Evolutionary conservation across 2,113 vertebrate species (phyloP).

Genomic region (Genyomyrus donnyi): DNA sequence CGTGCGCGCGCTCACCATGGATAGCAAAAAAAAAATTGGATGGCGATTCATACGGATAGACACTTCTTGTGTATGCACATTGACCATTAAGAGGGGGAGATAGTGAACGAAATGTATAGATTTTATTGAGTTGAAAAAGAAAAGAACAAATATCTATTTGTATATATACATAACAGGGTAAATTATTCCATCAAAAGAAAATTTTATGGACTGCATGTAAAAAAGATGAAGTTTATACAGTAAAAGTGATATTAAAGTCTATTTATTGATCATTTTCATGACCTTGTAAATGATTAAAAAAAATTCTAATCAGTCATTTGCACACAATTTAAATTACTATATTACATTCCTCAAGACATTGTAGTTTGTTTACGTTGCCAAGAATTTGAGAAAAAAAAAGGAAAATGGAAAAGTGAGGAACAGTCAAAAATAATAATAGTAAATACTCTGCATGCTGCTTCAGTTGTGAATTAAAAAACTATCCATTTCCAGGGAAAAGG

Average conservation of each 20-base stretch:
- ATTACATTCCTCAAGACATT: conserved; percentile 94
- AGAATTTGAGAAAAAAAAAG: conserved; percentile 86
- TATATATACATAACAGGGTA: conserved; percentile 99
- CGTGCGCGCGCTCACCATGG: conserved; percentile 97
- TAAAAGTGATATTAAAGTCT: conserved; percentile 95
- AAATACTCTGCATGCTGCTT: conserved; percentile 94
- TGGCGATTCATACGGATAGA: conserved; percentile 99
- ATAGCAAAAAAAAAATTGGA: conserved; percentile 97
- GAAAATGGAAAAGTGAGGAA: conserved; percentile 61
- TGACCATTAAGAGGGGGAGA: conserved; percentile 99
- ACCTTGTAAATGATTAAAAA: conserved; percentile 90
- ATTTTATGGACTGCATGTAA: conserved; percentile 99
- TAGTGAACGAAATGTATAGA: conserved; percentile 97
- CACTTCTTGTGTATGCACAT: conserved; percentile 99
- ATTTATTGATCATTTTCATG: conserved; percentile 99
- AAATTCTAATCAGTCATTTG: conserved; percentile 85
- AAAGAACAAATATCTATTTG: conserved; percentile 99
- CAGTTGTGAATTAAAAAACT: conserved; percentile 97
- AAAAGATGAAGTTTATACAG: conserved; percentile 99
- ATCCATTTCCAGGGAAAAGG: conserved; percentile 74
- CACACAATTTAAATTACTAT: conserved; percentile 91
- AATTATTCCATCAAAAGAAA: conserved; percentile 99
- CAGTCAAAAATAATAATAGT: conserved; percentile 65
- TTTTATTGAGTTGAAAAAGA: conserved; percentile 94
- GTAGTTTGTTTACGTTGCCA: conserved; percentile 99